Evolutionary conservation across 2,888 invertebrate genomes (phyloP), one percentile per base, ranked within the genome.

Genomic region (Scaptomyza flava): DNA sequence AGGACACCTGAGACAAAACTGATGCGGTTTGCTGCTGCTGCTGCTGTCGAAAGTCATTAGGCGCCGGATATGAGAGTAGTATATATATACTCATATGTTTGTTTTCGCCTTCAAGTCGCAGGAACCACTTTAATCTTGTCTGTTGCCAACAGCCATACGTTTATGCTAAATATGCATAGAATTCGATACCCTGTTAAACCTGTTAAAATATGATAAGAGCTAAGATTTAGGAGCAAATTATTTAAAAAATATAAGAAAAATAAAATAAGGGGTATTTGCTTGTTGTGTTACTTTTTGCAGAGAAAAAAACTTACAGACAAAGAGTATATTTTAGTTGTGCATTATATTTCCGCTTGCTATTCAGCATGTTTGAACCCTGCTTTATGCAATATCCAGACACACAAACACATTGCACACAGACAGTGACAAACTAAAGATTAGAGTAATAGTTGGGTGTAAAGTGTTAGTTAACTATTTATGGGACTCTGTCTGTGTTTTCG

Each of bases 401-500:
- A 34, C 6, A 17, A 17, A 17, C 17, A 17, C 17, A 17, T 17
- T 17, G 17, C 30, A 48, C 45, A 34, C 6, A 20, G 4, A n/a
- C 41, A 42, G 30, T 52, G 36, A 30, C 31, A 34, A 31, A 31
- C 57, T 51, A 56, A 7, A 54, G 56, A 59, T 57, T 60, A 20
- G 50, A 27, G 27, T 14, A 27, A 43, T 75, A 31, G 59, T 56
- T 38, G 56, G 59, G 76, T 71, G 76, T 58, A 74, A 68, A 76
- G 42, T 60, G 72, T 63, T 68, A 43, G 46, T 75, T 76, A 75
- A 77, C 68, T 77, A 75, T 75, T 75, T 61, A 75, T 75, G 77
- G 20, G 34, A 30, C 38, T 61, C 27, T 36, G 72, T 68, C 68
- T 76, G 72, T 51, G 46, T 68, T 58, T 59, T 63, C 2, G 76